These are phyloP conservation scores for Bagarius yarrelli DNA, from an alignment of 2,113 vertebrate species.

Conservation along the genomic window DNA sequence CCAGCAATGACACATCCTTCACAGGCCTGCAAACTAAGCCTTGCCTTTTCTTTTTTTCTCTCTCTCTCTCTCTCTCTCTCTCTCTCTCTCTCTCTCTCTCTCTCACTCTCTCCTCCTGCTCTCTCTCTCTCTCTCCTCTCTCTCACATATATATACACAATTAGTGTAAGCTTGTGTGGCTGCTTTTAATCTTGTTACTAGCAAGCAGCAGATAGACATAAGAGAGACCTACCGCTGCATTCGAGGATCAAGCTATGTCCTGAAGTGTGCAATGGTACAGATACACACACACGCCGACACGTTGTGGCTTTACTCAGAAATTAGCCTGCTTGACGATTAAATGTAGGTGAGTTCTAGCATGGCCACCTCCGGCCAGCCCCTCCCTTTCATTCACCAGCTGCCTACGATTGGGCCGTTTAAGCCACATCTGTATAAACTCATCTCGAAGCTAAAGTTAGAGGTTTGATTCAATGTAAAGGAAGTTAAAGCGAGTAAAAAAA, in stretches of 20 bases:
- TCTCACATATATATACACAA: slow-evolving; percentile 52
- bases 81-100: no score
- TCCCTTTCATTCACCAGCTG: slow-evolving; percentile 58
- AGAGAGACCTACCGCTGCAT: slow-evolving; percentile 44
- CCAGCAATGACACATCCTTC: slow-evolving; percentile 57
- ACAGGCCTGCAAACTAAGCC: slow-evolving; percentile 41
- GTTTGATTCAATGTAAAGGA: not conserved
- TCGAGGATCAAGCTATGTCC: slow-evolving; percentile 44
- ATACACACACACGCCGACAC: slow-evolving; percentile 65
- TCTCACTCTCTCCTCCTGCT: no score
- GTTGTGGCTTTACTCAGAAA: slow-evolving; percentile 60
- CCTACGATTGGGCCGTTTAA: slow-evolving; percentile 60
- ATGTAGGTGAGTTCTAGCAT: slow-evolving; percentile 61
- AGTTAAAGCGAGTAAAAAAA: not conserved
- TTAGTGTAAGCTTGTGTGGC: slow-evolving; percentile 39
- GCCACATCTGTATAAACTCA: slow-evolving; percentile 17
- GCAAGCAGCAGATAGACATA: slow-evolving; percentile 11
- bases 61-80: no score
- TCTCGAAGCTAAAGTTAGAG: not conserved
- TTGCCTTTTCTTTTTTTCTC: no score
- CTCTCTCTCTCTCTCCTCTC: no score
- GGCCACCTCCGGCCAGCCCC: slow-evolving; percentile 67
- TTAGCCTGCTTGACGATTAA: slow-evolving; percentile 53
- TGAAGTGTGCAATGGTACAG: slow-evolving; percentile 30
- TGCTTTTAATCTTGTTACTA: slow-evolving; percentile 45